Percentiles rank a stretch among this genome's conserved stretches.
Evolutionary conservation across 2,888 invertebrate species (phyloP).

Genomic region (Amorpha juglandis): DNA sequence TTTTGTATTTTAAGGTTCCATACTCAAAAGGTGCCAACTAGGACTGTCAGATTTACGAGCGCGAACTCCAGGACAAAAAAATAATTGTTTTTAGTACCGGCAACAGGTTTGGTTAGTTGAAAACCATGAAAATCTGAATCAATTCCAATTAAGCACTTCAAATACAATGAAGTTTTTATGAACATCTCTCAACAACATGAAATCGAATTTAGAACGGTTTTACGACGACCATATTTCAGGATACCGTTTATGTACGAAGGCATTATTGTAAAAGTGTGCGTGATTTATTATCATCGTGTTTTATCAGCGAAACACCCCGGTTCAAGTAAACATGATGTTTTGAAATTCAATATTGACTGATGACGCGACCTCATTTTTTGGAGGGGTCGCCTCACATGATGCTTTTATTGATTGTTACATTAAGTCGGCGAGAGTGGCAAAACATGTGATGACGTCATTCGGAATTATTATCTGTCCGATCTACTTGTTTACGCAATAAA

Average conservation of each 20-base stretch:
- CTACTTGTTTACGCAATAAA: background rate
- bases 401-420: slow-evolving; percentile 18
- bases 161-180: too few species aligned
- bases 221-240: slow-evolving; percentile 22
- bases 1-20: too few species aligned
- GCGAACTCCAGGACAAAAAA: too few species aligned
- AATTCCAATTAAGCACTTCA: too few species aligned
- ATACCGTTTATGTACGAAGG: slow-evolving; percentile 17
- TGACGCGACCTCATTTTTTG: slow-evolving; percentile 27
- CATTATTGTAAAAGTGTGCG: slow-evolving; percentile 25
- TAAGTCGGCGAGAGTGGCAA: slow-evolving; percentile 7
- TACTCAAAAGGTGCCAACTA: too few species aligned
- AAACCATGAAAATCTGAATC: too few species aligned
- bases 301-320: slow-evolving; percentile 24
- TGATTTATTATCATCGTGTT: slow-evolving; percentile 26
- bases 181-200: slow-evolving; percentile 3
- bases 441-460: background rate
- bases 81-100: too few species aligned
- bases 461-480: slow-evolving; percentile 3
- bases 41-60: too few species aligned
- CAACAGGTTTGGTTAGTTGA: too few species aligned
- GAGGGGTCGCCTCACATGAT: background rate
- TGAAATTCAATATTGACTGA: slow-evolving; percentile 22
- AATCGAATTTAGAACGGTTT: slow-evolving; percentile 26
- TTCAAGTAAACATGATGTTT: slow-evolving; percentile 26